Percentiles rank a stretch among this genome's conserved stretches.
phyloP scores from a whole-genome alignment of 35 echinoderm and acorn worm species.

The Lytechinus pictus region DNA sequence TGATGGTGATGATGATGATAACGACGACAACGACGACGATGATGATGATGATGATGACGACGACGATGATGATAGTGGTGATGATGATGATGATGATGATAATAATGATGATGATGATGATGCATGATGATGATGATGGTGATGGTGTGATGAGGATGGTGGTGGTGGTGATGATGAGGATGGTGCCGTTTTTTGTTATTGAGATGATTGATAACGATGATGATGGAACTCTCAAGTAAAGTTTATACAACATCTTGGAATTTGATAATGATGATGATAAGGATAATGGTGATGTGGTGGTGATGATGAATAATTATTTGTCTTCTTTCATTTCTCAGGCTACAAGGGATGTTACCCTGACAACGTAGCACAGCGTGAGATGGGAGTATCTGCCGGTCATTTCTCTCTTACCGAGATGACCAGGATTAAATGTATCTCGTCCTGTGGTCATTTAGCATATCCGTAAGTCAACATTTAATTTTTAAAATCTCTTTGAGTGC shows the following conservation, averaged over 20 bases:
- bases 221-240: too few relatives aligned
- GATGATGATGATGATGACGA: conserved; percentile 45
- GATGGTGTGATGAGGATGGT: neutral
- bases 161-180: too few relatives aligned
- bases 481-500: too few relatives aligned
- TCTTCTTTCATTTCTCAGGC: conserved; percentile 32
- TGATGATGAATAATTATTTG: conserved; percentile 38
- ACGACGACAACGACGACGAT: neutral
- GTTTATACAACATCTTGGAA: neutral
- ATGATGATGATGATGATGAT: conserved; percentile 27
- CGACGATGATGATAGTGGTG: conserved; percentile 17
- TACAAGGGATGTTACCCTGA: conserved; percentile 86
- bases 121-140: conserved; percentile 46
- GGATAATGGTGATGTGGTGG: conserved; percentile 38
- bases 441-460: conserved; percentile 66
- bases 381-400: conserved; percentile 55
- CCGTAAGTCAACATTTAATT: conserved; percentile 50
- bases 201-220: too few relatives aligned
- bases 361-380: conserved; percentile 61
- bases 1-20: conserved; percentile 43
- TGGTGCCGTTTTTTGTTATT: too few relatives aligned
- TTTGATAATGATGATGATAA: conserved; percentile 48
- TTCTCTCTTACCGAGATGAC: conserved; percentile 58
- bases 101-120: conserved; percentile 16
- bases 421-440: conserved; percentile 54